Percentiles rank a stretch among this genome's conserved stretches.
These are phyloP conservation scores for Rana temporaria DNA, from an alignment of 2,113 vertebrate genomes.

Conservation along the genomic window DNA sequence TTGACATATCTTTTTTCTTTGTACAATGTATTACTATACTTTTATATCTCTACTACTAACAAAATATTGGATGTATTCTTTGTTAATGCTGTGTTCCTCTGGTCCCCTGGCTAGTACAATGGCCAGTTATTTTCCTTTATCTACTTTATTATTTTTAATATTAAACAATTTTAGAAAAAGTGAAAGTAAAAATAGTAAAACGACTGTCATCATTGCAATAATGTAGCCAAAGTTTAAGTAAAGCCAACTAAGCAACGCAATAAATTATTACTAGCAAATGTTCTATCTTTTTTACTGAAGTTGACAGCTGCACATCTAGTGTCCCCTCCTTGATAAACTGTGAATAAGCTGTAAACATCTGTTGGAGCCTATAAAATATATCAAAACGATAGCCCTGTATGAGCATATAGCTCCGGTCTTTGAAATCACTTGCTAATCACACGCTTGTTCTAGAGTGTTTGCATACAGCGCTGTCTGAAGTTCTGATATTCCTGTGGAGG, in stretches of 20 bases:
- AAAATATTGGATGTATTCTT: no score
- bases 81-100: no score
- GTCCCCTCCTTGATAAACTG: constrained; percentile 63
- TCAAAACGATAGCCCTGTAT: constrained; percentile 58
- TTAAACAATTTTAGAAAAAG: no score
- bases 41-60: no score
- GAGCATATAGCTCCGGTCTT: constrained; percentile 58
- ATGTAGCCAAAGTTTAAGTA: no score
- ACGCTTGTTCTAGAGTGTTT: constrained; percentile 60
- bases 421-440: constrained; percentile 63
- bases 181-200: no score
- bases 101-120: no score
- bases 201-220: no score
- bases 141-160: no score
- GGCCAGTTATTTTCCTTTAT: no score
- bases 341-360: constrained; percentile 59
- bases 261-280: constrained; percentile 6
- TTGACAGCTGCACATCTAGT: constrained; percentile 65
- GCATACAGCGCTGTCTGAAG: constrained; percentile 23
- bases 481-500: constrained; percentile 38
- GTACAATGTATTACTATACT: no score
- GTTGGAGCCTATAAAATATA: constrained; percentile 52
- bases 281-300: constrained; percentile 54
- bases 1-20: no score
- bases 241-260: not conserved